A percentile compares a stretch with the other conserved stretches of the same genome.
These are phyloP conservation scores for Entomobrya multifasciata DNA, from an alignment of 2,888 invertebrate species.

Conservation along the genomic window DNA sequence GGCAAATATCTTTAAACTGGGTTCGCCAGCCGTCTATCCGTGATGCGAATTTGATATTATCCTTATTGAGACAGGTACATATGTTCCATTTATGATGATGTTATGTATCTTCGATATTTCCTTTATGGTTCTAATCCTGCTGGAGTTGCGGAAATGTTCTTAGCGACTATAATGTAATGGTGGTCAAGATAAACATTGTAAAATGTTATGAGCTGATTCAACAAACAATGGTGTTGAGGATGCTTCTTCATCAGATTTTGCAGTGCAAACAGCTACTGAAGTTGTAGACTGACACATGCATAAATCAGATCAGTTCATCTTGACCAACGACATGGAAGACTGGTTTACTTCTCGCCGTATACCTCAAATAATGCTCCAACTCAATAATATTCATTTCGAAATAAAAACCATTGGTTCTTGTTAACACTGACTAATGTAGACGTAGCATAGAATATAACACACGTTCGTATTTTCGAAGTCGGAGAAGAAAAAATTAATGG, in stretches of 20 bases:
- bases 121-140: too few species aligned
- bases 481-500: background rate
- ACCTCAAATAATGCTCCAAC: too few species aligned
- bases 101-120: too few species aligned
- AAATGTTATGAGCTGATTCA: background rate
- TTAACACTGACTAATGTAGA: background rate
- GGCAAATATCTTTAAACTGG: too few species aligned
- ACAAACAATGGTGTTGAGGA: background rate
- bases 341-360: background rate
- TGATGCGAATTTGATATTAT: too few species aligned
- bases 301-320: background rate
- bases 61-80: too few species aligned
- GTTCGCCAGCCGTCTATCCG: too few species aligned
- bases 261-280: background rate
- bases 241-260: background rate
- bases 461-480: background rate
- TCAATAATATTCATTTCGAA: conserved; percentile 4
- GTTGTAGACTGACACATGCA: background rate
- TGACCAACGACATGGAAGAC: background rate
- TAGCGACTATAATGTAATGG: background rate
- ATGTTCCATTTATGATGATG: too few species aligned
- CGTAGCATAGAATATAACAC: background rate
- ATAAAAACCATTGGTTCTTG: background rate
- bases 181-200: background rate
- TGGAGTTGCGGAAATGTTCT: too few species aligned